These are phyloP conservation scores for Drosophila hawaiiensis DNA, from an alignment of 2,888 invertebrate genomes.

Conservation along the genomic window DNA sequence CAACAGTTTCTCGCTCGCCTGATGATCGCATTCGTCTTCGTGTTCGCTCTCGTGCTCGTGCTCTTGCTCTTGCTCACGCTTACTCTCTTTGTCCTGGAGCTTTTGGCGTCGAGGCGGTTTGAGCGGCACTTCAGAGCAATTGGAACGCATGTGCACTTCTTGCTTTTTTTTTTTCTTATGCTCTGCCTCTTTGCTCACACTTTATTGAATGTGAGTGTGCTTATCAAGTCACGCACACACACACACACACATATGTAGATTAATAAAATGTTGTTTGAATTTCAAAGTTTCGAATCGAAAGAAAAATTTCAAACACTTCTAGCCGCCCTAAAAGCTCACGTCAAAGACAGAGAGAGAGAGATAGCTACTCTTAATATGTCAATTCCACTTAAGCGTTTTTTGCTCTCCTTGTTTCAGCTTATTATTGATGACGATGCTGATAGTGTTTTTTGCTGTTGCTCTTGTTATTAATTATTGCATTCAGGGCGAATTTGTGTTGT, in stretches of 20 bases:
- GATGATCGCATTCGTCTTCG: slow-evolving; percentile 7
- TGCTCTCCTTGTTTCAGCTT: slow-evolving; percentile 18
- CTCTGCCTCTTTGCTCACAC: not conserved
- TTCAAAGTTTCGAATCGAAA: slow-evolving; percentile 17
- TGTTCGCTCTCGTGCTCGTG: slow-evolving; percentile 4
- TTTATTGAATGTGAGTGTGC: not conserved
- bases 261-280: slow-evolving; percentile 4
- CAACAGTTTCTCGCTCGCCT: slow-evolving; percentile 40
- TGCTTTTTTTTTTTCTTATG: not conserved
- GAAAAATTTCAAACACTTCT: slow-evolving; percentile 15
- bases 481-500: slow-evolving; percentile 7
- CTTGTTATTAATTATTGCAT: slow-evolving; percentile 44
- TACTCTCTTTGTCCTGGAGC: slow-evolving; percentile 28
- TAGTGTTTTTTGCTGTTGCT: slow-evolving; percentile 34
- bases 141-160: slow-evolving; percentile 54
- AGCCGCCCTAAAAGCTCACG: slow-evolving; percentile 4
- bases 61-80: slow-evolving; percentile 11
- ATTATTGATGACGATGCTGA: slow-evolving; percentile 55
- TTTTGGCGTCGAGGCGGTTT: slow-evolving; percentile 60
- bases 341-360: not conserved
- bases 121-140: slow-evolving; percentile 52
- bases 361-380: not conserved
- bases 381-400: slow-evolving; percentile 30
- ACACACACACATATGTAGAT: not conserved
- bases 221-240: slow-evolving; percentile 7